These are phyloP conservation scores for Thalassophryne amazonica DNA, from an alignment of 2,797 vertebrate species.

Conservation along the genomic window DNA sequence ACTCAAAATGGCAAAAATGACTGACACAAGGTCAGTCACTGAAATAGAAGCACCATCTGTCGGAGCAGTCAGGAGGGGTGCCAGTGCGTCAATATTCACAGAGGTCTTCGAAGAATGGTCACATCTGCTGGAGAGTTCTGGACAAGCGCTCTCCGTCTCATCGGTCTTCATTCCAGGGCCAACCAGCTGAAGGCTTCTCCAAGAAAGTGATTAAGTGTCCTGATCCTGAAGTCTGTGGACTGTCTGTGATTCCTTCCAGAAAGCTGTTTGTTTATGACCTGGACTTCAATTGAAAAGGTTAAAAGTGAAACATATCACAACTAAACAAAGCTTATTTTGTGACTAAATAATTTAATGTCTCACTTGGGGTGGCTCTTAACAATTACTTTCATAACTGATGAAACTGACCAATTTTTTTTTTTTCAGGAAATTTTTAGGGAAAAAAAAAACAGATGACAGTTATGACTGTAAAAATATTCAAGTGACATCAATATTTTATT, in stretches of 20 bases:
- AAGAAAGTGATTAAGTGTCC: neutral
- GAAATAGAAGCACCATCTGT: slow-evolving; percentile 24
- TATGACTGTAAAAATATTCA: too few species aligned
- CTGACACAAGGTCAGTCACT: slow-evolving; percentile 22
- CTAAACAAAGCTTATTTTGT: too few species aligned
- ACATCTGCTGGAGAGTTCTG: slow-evolving; percentile 13
- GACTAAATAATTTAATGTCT: too few species aligned
- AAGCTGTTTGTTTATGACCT: too few species aligned
- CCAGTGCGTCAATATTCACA: slow-evolving; percentile 31
- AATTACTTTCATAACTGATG: too few species aligned
- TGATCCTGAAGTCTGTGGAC: slow-evolving; percentile 1
- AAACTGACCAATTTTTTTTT: too few species aligned
- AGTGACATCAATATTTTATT: too few species aligned
- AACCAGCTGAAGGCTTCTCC: neutral
- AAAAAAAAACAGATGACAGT: too few species aligned
- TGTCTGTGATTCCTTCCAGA: too few species aligned
- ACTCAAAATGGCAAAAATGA: slow-evolving; percentile 17
- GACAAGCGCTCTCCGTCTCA: slow-evolving; percentile 10
- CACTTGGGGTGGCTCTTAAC: too few species aligned
- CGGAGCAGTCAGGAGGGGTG: slow-evolving; percentile 3
- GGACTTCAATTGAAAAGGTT: neutral
- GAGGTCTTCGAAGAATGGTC: slow-evolving; percentile 22
- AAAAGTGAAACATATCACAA: neutral
- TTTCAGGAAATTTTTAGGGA: too few species aligned
- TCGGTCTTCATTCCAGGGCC: slow-evolving; percentile 7